Conservation (phyloP, 2,113 vertebrate genomes). For the Cacatua alba region DNA sequence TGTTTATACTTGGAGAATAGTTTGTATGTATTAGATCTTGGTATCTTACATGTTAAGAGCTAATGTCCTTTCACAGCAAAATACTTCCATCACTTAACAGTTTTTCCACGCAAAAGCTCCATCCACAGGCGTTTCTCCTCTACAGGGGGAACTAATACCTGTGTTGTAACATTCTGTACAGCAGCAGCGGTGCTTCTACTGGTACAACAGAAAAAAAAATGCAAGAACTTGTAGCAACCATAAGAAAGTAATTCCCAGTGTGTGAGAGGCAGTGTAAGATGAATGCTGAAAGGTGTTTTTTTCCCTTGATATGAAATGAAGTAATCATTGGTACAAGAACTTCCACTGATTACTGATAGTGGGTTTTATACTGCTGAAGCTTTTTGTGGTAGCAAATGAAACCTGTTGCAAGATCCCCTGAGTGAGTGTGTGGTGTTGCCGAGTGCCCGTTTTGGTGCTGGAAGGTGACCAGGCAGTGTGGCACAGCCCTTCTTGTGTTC, state of each 20-base stretch:
- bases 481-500: not conserved
- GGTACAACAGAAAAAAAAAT: not conserved
- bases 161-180: not conserved
- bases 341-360: not conserved
- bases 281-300: not conserved
- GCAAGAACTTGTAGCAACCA: not conserved
- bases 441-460: not conserved
- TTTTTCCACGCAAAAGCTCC: not conserved
- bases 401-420: not conserved
- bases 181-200: not conserved
- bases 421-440: rapidly evolving
- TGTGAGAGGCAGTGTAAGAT: not conserved
- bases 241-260: not conserved
- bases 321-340: not conserved
- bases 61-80: not conserved
- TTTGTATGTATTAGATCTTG: not conserved
- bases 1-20: not conserved
- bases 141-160: not conserved
- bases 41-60: not conserved
- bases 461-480: not conserved
- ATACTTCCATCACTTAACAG: not conserved
- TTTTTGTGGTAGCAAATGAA: not conserved
- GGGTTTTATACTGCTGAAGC: not conserved
- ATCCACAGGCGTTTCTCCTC: not conserved
- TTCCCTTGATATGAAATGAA: not conserved